phyloP scores from a whole-genome alignment of 2,888 invertebrate genomes.

The Polyommatus iphigenia region DNA sequence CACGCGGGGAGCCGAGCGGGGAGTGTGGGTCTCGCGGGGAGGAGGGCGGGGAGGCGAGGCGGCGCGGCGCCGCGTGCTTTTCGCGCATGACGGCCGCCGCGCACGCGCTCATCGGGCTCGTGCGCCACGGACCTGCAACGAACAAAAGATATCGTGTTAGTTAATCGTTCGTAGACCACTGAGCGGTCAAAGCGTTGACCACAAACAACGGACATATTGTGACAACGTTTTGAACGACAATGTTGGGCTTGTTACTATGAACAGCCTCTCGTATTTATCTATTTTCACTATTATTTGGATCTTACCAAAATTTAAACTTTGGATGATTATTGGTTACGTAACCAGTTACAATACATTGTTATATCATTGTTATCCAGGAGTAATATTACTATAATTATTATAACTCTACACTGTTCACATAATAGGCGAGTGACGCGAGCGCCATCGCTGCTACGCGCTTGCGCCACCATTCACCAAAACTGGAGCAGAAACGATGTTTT shows the following conservation, averaged over 20 bases:
- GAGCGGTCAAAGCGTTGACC: neutral
- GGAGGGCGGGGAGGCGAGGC: slow-evolving; percentile 83
- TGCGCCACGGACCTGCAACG: slow-evolving; percentile 78
- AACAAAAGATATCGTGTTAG: slow-evolving; percentile 42
- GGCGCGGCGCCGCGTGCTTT: slow-evolving; percentile 94
- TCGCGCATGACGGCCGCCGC: slow-evolving; percentile 88
- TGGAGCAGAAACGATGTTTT: slow-evolving; percentile 59
- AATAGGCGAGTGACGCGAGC: neutral
- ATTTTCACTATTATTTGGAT: neutral
- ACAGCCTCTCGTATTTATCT: neutral
- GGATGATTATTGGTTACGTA: neutral
- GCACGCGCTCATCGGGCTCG: slow-evolving; percentile 87
- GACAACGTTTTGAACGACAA: neutral
- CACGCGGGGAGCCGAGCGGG: slow-evolving; percentile 73
- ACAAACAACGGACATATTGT: neutral
- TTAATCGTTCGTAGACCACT: neutral
- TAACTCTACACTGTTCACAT: neutral
- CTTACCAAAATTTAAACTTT: neutral
- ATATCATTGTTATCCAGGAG: neutral
- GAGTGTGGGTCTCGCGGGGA: slow-evolving; percentile 74
- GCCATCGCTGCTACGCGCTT: slow-evolving; percentile 66
- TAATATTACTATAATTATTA: neutral
- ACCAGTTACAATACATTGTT: neutral
- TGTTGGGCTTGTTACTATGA: neutral
- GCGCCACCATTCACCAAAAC: slow-evolving; percentile 71